These are phyloP conservation scores for Frankliniella intonsa DNA, from an alignment of 2,888 invertebrate genomes.

Conservation along the genomic window DNA sequence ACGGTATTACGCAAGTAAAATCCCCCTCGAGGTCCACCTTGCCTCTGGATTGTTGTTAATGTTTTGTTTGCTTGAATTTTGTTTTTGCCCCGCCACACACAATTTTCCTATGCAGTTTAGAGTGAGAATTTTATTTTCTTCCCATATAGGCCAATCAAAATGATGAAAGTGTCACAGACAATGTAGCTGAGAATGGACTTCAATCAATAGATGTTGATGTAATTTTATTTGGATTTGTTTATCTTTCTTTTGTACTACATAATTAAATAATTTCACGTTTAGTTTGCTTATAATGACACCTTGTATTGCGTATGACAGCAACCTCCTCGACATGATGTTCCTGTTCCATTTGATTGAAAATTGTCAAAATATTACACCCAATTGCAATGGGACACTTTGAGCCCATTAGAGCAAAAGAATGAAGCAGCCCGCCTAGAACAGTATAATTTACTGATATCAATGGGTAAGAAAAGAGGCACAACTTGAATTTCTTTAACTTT, in stretches of 20 bases:
- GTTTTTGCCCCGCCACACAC: too few relatives aligned
- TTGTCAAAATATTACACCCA: not conserved
- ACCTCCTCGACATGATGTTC: not conserved
- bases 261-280: not conserved
- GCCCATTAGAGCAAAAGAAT: not conserved
- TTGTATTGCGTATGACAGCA: not conserved
- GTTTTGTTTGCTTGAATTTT: too few relatives aligned
- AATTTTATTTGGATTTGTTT: not conserved
- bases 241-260: not conserved
- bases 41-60: too few relatives aligned
- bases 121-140: too few relatives aligned
- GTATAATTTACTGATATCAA: not conserved
- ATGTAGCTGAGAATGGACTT: not conserved
- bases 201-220: not conserved
- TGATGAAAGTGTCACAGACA: not conserved
- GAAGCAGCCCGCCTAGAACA: not conserved
- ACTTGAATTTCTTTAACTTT: not conserved
- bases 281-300: not conserved
- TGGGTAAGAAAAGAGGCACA: not conserved
- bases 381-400: not conserved
- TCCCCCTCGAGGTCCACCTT: too few relatives aligned
- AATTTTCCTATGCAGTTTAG: too few relatives aligned
- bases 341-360: not conserved
- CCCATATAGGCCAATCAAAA: not conserved
- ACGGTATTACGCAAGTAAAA: too few relatives aligned